phyloP scores from a whole-genome alignment of 2,113 vertebrate genomes.

The Corythornis vintsioides region DNA sequence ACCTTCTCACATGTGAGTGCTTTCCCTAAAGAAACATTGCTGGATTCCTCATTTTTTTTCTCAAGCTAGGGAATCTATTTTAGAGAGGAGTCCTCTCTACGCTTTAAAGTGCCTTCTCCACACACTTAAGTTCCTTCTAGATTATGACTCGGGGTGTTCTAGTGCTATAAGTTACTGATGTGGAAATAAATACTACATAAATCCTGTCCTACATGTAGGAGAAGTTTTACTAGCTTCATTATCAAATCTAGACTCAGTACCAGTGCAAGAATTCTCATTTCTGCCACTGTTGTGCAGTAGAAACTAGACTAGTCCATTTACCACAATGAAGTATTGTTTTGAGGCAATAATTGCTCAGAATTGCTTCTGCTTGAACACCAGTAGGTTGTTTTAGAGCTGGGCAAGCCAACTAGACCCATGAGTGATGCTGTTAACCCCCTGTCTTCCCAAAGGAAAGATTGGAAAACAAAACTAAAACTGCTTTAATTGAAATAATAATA shows the following conservation, averaged over 20 bases:
- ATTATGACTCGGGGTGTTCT: background rate
- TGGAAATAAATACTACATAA: background rate
- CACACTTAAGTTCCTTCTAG: background rate
- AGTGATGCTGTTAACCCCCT: background rate
- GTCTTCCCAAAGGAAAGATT: background rate
- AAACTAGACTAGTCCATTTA: background rate
- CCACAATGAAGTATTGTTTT: background rate
- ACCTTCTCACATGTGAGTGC: background rate
- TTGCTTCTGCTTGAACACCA: background rate
- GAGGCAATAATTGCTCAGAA: background rate
- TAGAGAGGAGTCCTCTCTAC: background rate
- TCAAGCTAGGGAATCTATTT: background rate
- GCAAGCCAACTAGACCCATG: background rate
- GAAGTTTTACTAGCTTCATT: background rate
- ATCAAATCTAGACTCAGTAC: background rate
- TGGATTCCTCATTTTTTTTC: background rate
- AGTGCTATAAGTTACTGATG: background rate
- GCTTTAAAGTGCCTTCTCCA: background rate
- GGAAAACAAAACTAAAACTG: background rate
- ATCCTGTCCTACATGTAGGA: background rate
- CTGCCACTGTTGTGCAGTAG: background rate
- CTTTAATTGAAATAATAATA: background rate
- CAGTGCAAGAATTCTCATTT: background rate
- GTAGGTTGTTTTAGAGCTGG: background rate
- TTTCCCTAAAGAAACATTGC: background rate